Conservation (phyloP, 2,888 invertebrate genomes). For the Caenorhabditis japonica region DNA sequence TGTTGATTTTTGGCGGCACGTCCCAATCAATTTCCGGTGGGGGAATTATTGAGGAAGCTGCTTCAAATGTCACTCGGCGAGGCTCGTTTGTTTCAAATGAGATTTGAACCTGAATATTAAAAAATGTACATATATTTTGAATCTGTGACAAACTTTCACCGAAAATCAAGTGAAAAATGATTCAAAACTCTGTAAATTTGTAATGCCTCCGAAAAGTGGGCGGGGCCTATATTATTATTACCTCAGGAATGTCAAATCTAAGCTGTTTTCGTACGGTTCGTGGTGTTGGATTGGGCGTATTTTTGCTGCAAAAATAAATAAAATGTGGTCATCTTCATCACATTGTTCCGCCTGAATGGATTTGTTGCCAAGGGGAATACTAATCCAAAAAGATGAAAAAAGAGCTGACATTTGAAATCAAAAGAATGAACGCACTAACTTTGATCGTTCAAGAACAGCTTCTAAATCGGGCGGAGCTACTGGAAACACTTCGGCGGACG, state of each 20-base stretch:
- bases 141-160: no score
- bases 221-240: constrained; percentile 24
- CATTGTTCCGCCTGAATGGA: not conserved
- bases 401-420: no score
- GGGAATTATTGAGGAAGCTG: constrained; percentile 51
- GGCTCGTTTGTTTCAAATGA: constrained; percentile 59
- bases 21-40: constrained; percentile 61
- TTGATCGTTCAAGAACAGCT: constrained; percentile 30
- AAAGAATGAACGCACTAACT: constrained; percentile 27
- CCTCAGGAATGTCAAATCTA: constrained; percentile 68
- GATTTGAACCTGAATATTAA: constrained; percentile 46
- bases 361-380: constrained; percentile 7
- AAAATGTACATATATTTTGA: no score
- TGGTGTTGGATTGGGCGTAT: constrained; percentile 45
- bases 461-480: constrained; percentile 59
- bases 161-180: no score
- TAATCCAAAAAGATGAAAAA: not conserved
- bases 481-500: constrained; percentile 41
- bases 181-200: not conserved
- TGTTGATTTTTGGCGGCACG: constrained; percentile 14
- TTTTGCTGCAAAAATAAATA: constrained; percentile 38
- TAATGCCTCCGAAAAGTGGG: not conserved
- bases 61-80: constrained; percentile 54
- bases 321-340: no score
- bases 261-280: constrained; percentile 55